Evolutionary conservation across 2,888 invertebrate genomes (phyloP).

Genomic region (Cryptocephalus moraei): DNA sequence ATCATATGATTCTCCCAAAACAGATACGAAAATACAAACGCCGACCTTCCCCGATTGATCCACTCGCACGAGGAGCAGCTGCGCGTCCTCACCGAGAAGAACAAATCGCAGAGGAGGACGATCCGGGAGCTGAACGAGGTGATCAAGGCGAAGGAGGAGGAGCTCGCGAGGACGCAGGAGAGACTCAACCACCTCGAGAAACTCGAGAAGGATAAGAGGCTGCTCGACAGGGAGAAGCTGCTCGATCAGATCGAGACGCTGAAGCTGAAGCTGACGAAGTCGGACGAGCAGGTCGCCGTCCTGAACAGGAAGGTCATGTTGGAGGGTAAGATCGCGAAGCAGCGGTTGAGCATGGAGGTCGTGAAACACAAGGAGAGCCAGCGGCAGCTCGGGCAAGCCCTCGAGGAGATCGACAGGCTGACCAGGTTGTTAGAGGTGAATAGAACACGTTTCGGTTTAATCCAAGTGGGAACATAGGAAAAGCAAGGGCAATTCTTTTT

Average conservation of each 20-base stretch:
- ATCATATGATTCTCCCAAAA: too few relatives aligned
- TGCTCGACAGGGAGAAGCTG: conserved; percentile 64
- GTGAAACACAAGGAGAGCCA: conserved; percentile 61
- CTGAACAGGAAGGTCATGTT: conserved; percentile 60
- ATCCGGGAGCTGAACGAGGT: conserved; percentile 52
- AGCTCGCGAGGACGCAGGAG: conserved; percentile 52
- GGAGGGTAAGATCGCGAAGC: conserved; percentile 64
- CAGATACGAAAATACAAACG: conserved; percentile 66
- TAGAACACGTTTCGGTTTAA: background rate
- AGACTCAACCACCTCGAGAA: conserved; percentile 61
- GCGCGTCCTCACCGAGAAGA: conserved; percentile 57
- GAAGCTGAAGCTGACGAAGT: conserved; percentile 44
- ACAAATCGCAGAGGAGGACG: conserved; percentile 54
- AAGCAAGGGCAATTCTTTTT: too few relatives aligned
- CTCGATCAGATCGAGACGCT: conserved; percentile 51
- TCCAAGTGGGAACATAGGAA: too few relatives aligned
- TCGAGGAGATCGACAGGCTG: conserved; percentile 50
- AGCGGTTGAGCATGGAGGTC: conserved; percentile 59
- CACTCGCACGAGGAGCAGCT: conserved; percentile 72
- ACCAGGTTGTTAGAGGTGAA: conserved; percentile 50
- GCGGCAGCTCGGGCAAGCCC: conserved; percentile 52
- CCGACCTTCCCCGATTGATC: conserved; percentile 65
- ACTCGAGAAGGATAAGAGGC: conserved; percentile 44
- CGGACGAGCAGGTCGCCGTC: conserved; percentile 53
- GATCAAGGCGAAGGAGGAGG: conserved; percentile 59